Conservation (phyloP, 2,797 vertebrate genomes). For the Arvicola amphibius region DNA sequence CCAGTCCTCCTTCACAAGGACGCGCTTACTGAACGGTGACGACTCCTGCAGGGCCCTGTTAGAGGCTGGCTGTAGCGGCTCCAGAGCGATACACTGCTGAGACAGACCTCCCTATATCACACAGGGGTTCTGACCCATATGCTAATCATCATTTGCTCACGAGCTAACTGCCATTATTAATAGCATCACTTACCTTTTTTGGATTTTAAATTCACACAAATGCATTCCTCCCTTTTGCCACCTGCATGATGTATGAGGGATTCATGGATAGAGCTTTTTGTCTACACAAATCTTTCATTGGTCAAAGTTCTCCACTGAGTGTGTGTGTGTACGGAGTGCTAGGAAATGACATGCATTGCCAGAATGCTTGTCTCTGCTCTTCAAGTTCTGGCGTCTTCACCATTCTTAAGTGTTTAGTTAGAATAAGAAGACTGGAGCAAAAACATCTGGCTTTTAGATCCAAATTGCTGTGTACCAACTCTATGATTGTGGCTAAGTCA, state of each 20-base stretch:
- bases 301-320: background rate
- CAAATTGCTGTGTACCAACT: background rate
- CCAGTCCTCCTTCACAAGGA: background rate
- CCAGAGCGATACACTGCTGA: background rate
- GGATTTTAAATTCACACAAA: slow-evolving; percentile 48
- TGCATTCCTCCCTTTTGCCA: background rate
- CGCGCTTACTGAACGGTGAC: background rate
- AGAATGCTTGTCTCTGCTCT: background rate
- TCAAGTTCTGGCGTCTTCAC: background rate
- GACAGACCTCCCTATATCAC: background rate
- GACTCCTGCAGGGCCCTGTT: background rate
- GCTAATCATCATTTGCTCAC: background rate
- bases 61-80: background rate
- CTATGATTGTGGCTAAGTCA: background rate
- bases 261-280: slow-evolving; percentile 27
- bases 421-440: background rate
- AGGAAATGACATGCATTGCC: background rate
- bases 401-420: background rate
- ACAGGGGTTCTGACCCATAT: background rate
- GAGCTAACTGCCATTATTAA: slow-evolving; percentile 31
- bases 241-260: background rate
- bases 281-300: slow-evolving; percentile 20
- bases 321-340: background rate
- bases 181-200: slow-evolving; percentile 39
- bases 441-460: background rate